Percentiles rank a stretch among this genome's conserved stretches.
These are phyloP conservation scores for Pungitius pungitius DNA, from an alignment of 2,113 vertebrate species.

Conservation along the genomic window DNA sequence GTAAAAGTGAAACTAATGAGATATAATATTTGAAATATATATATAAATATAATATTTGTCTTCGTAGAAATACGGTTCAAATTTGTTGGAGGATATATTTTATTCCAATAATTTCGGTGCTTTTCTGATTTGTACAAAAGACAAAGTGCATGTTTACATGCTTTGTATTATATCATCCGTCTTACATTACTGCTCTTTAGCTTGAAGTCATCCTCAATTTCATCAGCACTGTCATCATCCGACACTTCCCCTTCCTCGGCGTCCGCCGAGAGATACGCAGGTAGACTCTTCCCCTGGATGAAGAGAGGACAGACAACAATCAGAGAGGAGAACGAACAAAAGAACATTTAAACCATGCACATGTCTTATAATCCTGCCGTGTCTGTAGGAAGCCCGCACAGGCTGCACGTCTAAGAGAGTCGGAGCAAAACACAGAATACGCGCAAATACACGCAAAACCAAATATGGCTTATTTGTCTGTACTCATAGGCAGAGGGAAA, in stretches of 20 bases:
- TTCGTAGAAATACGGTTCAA: neutral
- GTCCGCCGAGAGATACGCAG: slow-evolving; percentile 89
- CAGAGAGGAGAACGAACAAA: neutral
- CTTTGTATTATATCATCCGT: neutral
- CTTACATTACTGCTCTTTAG: slow-evolving; percentile 88
- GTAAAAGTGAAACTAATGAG: neutral
- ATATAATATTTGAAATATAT: neutral
- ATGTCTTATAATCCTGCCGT: neutral
- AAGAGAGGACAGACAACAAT: slow-evolving; percentile 19
- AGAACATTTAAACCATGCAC: slow-evolving; percentile 22
- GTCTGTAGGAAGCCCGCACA: slow-evolving; percentile 18
- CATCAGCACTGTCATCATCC: slow-evolving; percentile 97
- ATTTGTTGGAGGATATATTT: neutral
- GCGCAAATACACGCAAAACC: neutral
- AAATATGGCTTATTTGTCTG: slow-evolving; percentile 20
- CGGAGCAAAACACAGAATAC: slow-evolving; percentile 11
- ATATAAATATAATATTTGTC: too few relatives aligned
- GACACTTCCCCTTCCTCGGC: slow-evolving; percentile 97
- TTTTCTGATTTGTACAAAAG: neutral
- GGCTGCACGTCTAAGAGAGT: slow-evolving; percentile 5
- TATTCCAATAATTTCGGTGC: neutral
- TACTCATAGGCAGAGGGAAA: slow-evolving; percentile 28
- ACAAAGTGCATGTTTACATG: neutral
- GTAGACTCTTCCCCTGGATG: slow-evolving; percentile 92
- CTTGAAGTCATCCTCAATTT: slow-evolving; percentile 98